These are phyloP conservation scores for Isichthys henryi DNA, from an alignment of 2,113 vertebrate genomes.

Conservation along the genomic window DNA sequence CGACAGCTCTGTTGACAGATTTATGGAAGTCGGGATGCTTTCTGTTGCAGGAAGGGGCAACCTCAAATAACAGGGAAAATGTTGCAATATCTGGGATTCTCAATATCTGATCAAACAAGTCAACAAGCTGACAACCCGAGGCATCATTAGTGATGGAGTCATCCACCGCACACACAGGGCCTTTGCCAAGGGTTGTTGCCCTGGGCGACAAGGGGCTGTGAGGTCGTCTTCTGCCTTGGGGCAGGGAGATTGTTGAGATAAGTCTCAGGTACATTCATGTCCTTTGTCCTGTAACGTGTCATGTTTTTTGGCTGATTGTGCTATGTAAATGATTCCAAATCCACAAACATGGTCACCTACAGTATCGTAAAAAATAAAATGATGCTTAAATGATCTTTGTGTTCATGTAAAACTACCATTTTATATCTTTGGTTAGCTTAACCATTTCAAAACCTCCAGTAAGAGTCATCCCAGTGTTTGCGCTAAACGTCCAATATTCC, in stretches of 20 bases:
- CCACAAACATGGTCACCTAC: not conserved
- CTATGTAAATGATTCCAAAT: not conserved
- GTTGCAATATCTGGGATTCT: conserved; percentile 32
- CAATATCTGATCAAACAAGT: conserved; percentile 55
- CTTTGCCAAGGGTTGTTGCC: conserved; percentile 56
- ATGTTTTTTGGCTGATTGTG: not conserved
- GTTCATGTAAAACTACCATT: too few species aligned
- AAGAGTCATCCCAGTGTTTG: not conserved
- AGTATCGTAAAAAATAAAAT: not conserved
- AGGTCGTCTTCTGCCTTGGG: conserved; percentile 26
- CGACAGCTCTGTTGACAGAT: conserved; percentile 30
- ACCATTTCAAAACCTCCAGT: not conserved
- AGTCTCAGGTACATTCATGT: not conserved
- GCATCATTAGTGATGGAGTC: conserved; percentile 56
- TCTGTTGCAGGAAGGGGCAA: conserved; percentile 3
- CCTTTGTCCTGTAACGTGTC: not conserved
- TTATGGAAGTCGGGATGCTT: conserved; percentile 17
- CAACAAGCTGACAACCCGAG: conserved; percentile 48
- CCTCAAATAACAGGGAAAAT: not conserved
- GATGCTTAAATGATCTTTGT: not conserved
- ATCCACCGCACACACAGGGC: conserved; percentile 33
- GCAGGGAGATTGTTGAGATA: not conserved
- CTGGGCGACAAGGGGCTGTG: conserved; percentile 26
- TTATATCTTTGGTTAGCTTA: not conserved
- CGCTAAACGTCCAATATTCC: not conserved